Base-by-base conservation (phyloP, 2,888 invertebrate species). In the Bembecia ichneumoniformis region DNA sequence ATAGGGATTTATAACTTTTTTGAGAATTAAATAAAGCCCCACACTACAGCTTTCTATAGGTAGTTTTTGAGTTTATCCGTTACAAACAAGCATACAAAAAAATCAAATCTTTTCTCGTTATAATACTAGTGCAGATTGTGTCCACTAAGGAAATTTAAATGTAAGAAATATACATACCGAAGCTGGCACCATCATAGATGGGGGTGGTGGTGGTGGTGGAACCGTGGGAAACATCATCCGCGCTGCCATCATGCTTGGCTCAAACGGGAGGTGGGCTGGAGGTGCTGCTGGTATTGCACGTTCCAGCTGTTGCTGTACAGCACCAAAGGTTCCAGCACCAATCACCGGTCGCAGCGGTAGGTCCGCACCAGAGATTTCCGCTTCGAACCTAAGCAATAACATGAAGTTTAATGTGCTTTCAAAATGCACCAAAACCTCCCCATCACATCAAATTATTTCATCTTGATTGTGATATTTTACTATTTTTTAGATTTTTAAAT, bases 311-410 rank as follows among this genome's bases (percentile, higher is more conserved):
- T 92, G 92, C 57, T 92, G 92, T 1, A 92, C 91, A 53, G 90
- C 91, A 47, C 88, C 91, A 62, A 92, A 95, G 0, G 93, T 92
- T 57, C 91, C 91, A 1, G 92, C 89, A 0, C 92, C 93, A 44
- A 94, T 93, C 43, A 95, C 91, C 11, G 91, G 89, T 3, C 91
- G 86, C 47, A 83, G 9, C 1, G 46, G 50, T 3, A 86, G 84
- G 3, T 89, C 87, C 36, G 89, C 87, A 11, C 91, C 90, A 0
- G 94, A 93, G 60, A 96, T 95, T 84, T 96, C 96, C 1, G 95
- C 95, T 70, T 96, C 96, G 70, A 96, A 96, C 65, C 96, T 94
- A 60, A 9, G 9, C 7, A 9, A 28, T 2, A 28, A 28, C 28
- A 28, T 28, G 7, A 9, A 28, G 9, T 28, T 28, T 28, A 28